Evolutionary conservation across 2,113 vertebrate genomes (phyloP).

Genomic region (Siphamia tubifer): DNA sequence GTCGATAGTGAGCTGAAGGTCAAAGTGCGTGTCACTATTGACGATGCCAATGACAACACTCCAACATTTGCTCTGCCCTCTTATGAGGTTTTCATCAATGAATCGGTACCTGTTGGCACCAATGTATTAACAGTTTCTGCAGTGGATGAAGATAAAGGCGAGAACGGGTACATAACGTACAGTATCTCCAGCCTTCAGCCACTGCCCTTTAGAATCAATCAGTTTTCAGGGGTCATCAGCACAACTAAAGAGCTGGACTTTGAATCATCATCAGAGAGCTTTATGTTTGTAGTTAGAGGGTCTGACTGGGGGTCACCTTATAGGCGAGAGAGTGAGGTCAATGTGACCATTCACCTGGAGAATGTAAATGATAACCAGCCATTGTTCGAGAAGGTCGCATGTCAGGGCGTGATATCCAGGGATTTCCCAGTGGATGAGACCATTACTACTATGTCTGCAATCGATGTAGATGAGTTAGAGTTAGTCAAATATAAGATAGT

Average conservation of each 20-base stretch:
- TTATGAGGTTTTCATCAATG: slow-evolving; percentile 91
- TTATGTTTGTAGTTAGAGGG: slow-evolving; percentile 91
- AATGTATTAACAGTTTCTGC: slow-evolving; percentile 86
- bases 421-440: slow-evolving; percentile 90
- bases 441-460: slow-evolving; percentile 94
- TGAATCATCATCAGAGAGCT: slow-evolving; percentile 91
- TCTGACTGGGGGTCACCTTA: slow-evolving; percentile 98
- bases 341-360: slow-evolving; percentile 89
- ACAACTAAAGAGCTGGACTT: slow-evolving; percentile 92
- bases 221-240: slow-evolving; percentile 92
- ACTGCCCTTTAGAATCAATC: slow-evolving; percentile 92
- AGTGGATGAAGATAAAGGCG: slow-evolving; percentile 88
- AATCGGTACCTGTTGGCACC: slow-evolving; percentile 87
- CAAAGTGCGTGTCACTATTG: slow-evolving; percentile 82
- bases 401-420: slow-evolving; percentile 89
- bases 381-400: slow-evolving; percentile 93
- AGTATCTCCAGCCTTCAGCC: slow-evolving; percentile 89
- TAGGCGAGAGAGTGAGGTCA: slow-evolving; percentile 93
- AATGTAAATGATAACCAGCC: slow-evolving; percentile 97
- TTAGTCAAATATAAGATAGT: slow-evolving; percentile 96
- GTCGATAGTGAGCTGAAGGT: slow-evolving; percentile 83
- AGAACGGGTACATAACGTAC: slow-evolving; percentile 98
- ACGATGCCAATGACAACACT: slow-evolving; percentile 92
- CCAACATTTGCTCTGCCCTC: slow-evolving; percentile 86
- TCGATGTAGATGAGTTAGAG: slow-evolving; percentile 94